Base-by-base conservation (phyloP, 2,888 invertebrate species). In the Exocentrus adspersus region DNA sequence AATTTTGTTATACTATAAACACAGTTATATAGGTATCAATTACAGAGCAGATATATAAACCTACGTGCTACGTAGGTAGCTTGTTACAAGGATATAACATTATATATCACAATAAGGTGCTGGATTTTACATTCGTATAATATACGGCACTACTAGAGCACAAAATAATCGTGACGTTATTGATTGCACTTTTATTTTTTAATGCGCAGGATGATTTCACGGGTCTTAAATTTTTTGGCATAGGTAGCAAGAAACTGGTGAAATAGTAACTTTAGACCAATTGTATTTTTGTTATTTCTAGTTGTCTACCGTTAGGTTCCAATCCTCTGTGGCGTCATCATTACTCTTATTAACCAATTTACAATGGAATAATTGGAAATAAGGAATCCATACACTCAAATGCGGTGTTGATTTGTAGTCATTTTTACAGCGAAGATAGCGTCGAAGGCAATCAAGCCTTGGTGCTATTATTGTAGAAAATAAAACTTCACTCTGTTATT, bases 331-430 rank as follows among this genome's bases (percentile, higher is more conserved):
- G 78, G 75, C 78, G 75, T 76, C 77, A 77, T 75, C 68, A 65
- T 75, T 68, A 65, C 72, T 76, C 73, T 75, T 74, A 73, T 75
- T 76, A 70, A 74, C 70, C 70, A 69, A 66, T 57, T 63, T 67
- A 72, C 72, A 75, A 75, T 72, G 64, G 66, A 70, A 75, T 75
- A 77, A 76, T 73, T 76, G 75, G 72, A 72, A 75, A 74, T 71
- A 68, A 70, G 69, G 73, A 76, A 77, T 74, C 75, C 68, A 72
- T 75, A 66, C 65, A 69, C 67, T 61, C 70, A 69, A 70, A 73
- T 72, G 66, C 71, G 62, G 68, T 70, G 70, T 67, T 71, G 69
- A 71, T 73, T 72, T 72, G 71, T 66, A 62, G 68, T 68, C 64
- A 70, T 68, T 72, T 73, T 65, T 65, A 64, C 57, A 45, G 24